Percentiles rank a stretch among this genome's conserved stretches.
Evolutionary conservation across 2,797 vertebrate genomes (phyloP).

Genomic region (Streptopelia turtur): DNA sequence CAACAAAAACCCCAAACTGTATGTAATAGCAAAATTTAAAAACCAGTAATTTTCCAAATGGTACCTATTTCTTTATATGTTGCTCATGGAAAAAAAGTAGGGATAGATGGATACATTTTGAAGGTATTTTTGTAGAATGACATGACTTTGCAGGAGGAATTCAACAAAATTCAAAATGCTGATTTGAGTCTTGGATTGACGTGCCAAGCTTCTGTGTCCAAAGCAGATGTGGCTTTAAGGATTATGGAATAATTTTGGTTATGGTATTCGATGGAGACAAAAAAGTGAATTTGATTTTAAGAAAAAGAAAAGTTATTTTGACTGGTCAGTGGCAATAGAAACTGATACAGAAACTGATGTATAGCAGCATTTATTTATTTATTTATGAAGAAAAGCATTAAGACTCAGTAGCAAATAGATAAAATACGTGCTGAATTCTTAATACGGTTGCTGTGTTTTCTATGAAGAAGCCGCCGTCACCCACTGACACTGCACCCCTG

Average conservation of each 20-base stretch:
- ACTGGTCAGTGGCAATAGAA: neutral
- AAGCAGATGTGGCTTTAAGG: neutral
- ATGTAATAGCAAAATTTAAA: neutral
- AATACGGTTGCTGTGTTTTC: neutral
- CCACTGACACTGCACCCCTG: neutral
- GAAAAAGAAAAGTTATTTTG: neutral
- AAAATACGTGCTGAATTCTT: neutral
- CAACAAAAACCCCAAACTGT: neutral
- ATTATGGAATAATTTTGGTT: neutral
- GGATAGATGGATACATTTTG: neutral
- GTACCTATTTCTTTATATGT: neutral
- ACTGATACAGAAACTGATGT: neutral
- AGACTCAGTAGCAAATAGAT: constrained; percentile 30
- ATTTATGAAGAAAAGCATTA: neutral
- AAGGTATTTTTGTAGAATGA: neutral
- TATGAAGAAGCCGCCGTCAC: neutral
- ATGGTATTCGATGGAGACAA: neutral
- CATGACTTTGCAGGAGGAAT: neutral
- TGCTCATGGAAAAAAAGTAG: neutral
- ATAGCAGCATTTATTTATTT: neutral
- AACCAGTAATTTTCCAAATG: fast-evolving
- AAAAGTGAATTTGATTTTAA: neutral
- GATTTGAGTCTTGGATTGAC: neutral
- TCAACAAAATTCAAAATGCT: neutral
- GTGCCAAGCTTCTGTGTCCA: neutral